A percentile compares a stretch with the other conserved stretches of the same genome.
Evolutionary conservation across 2,797 vertebrate genomes (phyloP).

Genomic region (Notolepis coatsorum): DNA sequence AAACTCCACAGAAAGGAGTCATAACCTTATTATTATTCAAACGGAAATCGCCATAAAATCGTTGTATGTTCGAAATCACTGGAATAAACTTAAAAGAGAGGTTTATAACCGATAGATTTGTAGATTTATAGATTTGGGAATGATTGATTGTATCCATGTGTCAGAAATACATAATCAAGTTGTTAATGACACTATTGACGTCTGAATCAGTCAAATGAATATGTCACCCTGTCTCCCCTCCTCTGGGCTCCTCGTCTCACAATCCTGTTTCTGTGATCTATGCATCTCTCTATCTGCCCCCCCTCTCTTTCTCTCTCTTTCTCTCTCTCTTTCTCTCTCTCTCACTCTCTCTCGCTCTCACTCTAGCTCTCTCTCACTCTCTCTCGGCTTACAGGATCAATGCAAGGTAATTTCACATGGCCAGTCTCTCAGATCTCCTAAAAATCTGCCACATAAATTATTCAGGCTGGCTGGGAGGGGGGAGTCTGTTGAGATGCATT

Average conservation of each 20-base stretch:
- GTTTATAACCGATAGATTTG: background rate
- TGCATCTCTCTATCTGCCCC: background rate
- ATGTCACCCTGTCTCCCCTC: conserved; percentile 25
- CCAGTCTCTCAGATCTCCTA: conserved; percentile 65
- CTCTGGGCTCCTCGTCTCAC: conserved; percentile 26
- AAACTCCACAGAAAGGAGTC: background rate
- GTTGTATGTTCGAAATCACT: background rate
- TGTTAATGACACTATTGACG: conserved; percentile 52
- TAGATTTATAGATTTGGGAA: background rate
- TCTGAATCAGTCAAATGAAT: conserved; percentile 51
- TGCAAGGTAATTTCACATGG: conserved; percentile 72
- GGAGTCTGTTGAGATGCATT: conserved; percentile 54
- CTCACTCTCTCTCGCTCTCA: conserved; percentile 7
- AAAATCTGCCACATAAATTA: conserved; percentile 74
- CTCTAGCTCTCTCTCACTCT: background rate
- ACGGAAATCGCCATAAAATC: background rate
- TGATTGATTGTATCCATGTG: background rate
- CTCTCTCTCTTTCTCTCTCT: conserved; percentile 6
- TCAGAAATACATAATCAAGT: conserved; percentile 41
- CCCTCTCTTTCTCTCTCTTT: background rate
- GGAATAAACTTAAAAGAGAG: background rate
- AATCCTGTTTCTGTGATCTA: conserved; percentile 37
- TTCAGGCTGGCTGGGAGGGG: conserved; percentile 60
- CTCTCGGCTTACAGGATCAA: conserved; percentile 70
- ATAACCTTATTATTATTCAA: background rate